Evolutionary conservation across 2,113 vertebrate species (phyloP).

Genomic region (Arenaria interpres): DNA sequence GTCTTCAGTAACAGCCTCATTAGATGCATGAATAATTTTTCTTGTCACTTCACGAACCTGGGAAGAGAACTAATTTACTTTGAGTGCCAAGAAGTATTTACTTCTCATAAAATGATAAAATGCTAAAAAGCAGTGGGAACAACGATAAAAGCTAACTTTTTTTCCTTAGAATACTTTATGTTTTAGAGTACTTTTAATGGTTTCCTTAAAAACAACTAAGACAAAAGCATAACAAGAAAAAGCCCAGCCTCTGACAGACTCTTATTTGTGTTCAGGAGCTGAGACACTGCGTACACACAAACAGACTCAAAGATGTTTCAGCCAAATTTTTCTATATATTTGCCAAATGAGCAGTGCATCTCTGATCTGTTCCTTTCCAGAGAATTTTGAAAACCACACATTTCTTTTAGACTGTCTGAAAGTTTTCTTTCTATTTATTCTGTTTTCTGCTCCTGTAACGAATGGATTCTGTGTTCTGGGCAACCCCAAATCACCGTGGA

Average conservation of each 20-base stretch:
- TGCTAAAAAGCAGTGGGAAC: not conserved
- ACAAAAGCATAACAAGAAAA: not conserved
- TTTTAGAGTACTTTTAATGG: not conserved
- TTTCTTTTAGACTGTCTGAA: not conserved
- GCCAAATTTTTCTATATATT: not conserved
- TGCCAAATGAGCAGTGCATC: not conserved
- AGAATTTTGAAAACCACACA: not conserved
- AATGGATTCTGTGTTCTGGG: not conserved
- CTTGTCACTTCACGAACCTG: constrained; percentile 88
- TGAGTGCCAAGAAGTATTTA: not conserved
- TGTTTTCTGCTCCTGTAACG: not conserved
- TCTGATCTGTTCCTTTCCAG: not conserved
- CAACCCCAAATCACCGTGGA: not conserved
- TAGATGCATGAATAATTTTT: constrained; percentile 78
- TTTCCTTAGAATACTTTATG: not conserved
- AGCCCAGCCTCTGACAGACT: not conserved
- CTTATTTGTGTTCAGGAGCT: not conserved
- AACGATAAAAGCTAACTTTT: not conserved
- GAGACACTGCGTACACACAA: not conserved
- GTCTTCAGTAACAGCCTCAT: constrained; percentile 76
- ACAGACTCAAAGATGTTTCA: not conserved
- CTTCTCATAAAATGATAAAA: not conserved
- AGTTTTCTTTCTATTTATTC: not conserved
- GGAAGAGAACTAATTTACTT: not conserved
- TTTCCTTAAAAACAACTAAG: not conserved